phyloP scores from a whole-genome alignment of 1,140 invertebrate genomes.

The Drosophila novamexicana region DNA sequence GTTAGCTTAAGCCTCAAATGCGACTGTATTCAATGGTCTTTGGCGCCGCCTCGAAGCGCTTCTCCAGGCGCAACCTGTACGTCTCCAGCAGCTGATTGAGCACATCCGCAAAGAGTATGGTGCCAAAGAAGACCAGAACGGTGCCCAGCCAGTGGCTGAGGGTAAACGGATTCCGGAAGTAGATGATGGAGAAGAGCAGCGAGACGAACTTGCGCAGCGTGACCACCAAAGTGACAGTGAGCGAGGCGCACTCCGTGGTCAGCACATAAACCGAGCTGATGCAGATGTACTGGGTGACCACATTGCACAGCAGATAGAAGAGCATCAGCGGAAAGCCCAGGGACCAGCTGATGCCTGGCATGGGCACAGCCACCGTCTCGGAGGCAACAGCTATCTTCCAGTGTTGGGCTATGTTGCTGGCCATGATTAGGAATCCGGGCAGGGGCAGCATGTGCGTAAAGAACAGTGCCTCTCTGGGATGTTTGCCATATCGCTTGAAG shows the following conservation, averaged over 20 bases:
- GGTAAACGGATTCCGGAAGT: slow-evolving; percentile 98
- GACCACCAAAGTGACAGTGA: slow-evolving; percentile 98
- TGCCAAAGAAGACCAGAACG: slow-evolving; percentile 95
- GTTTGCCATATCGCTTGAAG: slow-evolving; percentile 94
- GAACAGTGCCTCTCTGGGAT: slow-evolving; percentile 97
- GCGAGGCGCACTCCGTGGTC: slow-evolving; percentile 96
- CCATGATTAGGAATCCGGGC: slow-evolving; percentile 82
- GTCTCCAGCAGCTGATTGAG: slow-evolving; percentile 52
- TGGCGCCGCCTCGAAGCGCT: slow-evolving; percentile 7
- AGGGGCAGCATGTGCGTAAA: slow-evolving; percentile 88
- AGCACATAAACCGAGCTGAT: slow-evolving; percentile 97
- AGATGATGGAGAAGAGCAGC: slow-evolving; percentile 96
- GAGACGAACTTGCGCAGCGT: slow-evolving; percentile 98
- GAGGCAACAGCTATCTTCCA: slow-evolving; percentile 85
- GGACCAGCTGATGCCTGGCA: slow-evolving; percentile 85
- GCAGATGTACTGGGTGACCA: slow-evolving; percentile 97
- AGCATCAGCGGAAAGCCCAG: slow-evolving; percentile 91
- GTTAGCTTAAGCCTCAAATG: not conserved
- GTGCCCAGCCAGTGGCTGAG: slow-evolving; percentile 97
- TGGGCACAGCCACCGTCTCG: slow-evolving; percentile 55
- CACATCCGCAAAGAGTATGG: slow-evolving; percentile 90
- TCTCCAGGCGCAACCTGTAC: slow-evolving; percentile 8
- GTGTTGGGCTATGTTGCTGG: slow-evolving; percentile 91
- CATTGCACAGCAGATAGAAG: slow-evolving; percentile 93
- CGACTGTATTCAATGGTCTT: slow-evolving; percentile 26